These are phyloP conservation scores for Cryptoprocta ferox DNA, from an alignment of 2,797 vertebrate genomes.

Conservation along the genomic window DNA sequence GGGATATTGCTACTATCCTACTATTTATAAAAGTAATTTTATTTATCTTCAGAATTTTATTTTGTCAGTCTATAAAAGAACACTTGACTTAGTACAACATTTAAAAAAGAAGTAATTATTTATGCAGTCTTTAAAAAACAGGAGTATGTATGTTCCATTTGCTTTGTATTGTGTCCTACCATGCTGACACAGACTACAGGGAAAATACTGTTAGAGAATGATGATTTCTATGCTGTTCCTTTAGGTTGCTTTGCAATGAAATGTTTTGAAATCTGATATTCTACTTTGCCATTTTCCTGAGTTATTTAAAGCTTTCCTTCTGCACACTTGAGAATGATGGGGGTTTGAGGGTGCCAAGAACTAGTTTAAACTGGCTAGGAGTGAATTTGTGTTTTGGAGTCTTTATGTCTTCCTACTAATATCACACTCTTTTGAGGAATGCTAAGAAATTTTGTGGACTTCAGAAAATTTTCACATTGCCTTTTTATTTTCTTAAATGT, in stretches of 20 bases:
- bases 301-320: slow-evolving; percentile 80
- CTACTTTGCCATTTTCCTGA: slow-evolving; percentile 72
- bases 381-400: slow-evolving; percentile 45
- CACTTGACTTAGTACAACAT: neutral
- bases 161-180: neutral
- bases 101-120: neutral
- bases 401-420: neutral
- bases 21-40: neutral
- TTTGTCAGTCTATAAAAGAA: neutral
- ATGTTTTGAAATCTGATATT: slow-evolving; percentile 75
- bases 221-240: slow-evolving; percentile 31
- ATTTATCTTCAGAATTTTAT: neutral
- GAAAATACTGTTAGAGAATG: neutral
- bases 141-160: neutral
- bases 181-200: neutral
- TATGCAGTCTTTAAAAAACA: neutral
- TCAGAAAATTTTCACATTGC: neutral
- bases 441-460: slow-evolving; percentile 36
- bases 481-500: slow-evolving; percentile 60
- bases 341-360: slow-evolving; percentile 62
- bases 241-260: slow-evolving; percentile 67
- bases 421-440: slow-evolving; percentile 64
- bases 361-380: slow-evolving; percentile 47
- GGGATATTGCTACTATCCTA: neutral
- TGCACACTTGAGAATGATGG: slow-evolving; percentile 67